Percentiles rank a stretch among this genome's conserved stretches.
Evolutionary conservation across 2,797 vertebrate species (phyloP).

Genomic region (Cercopithecus neglectus): DNA sequence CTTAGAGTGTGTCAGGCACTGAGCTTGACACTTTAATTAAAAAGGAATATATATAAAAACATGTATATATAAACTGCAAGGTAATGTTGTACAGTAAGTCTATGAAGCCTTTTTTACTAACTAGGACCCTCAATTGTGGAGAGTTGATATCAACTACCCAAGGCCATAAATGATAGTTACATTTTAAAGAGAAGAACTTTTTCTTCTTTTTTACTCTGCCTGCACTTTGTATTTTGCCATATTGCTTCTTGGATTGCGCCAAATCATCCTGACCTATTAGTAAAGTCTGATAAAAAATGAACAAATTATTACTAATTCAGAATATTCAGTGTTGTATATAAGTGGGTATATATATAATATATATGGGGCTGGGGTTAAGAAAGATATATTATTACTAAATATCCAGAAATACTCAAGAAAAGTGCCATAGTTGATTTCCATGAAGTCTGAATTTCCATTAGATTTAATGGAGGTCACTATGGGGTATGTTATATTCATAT

Average conservation of each 20-base stretch:
- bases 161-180: background rate
- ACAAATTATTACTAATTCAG: background rate
- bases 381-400: background rate
- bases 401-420: constrained; percentile 17
- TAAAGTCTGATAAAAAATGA: background rate
- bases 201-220: background rate
- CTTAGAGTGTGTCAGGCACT: background rate
- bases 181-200: background rate
- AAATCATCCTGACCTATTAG: background rate
- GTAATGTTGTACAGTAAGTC: background rate
- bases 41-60: background rate
- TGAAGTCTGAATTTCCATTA: background rate
- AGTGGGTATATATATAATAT: background rate
- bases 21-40: background rate
- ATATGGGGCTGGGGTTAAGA: background rate
- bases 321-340: background rate
- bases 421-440: background rate
- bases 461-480: background rate
- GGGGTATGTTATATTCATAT: background rate
- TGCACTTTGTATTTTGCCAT: background rate
- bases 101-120: background rate
- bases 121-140: background rate
- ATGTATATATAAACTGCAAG: background rate
- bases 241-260: background rate
- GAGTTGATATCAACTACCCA: background rate